A percentile compares a stretch with the other conserved stretches of the same genome.
Evolutionary conservation across 1,140 invertebrate genomes (phyloP).

Genomic region (Gyrodactylus salaris): DNA sequence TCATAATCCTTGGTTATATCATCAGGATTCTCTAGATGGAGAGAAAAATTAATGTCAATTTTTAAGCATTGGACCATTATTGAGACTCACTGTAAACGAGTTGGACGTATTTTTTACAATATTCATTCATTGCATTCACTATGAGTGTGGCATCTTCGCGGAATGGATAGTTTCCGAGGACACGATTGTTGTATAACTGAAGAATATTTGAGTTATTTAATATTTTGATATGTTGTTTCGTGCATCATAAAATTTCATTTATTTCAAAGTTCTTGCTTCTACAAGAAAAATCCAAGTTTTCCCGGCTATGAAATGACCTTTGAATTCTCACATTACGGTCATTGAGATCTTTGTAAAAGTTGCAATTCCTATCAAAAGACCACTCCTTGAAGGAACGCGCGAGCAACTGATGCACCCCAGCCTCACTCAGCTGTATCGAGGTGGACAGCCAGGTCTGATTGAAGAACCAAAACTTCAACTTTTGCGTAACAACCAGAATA

Average conservation of each 20-base stretch:
- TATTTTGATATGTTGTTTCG: no score
- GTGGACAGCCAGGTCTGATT: background rate
- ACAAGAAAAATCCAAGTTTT: background rate
- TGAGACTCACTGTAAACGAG: constrained; percentile 15
- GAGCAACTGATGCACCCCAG: background rate
- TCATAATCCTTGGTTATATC: background rate
- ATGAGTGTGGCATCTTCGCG: constrained; percentile 22
- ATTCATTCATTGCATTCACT: constrained; percentile 19
- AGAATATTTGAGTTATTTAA: constrained; percentile 12
- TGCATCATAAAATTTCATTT: no score
- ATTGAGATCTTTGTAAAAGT: constrained; percentile 6
- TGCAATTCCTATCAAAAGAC: constrained; percentile 1
- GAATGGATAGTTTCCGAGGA: constrained; percentile 23
- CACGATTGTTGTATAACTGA: constrained; percentile 15
- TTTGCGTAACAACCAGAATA: constrained; percentile 21
- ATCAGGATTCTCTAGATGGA: background rate
- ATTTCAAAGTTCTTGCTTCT: no score
- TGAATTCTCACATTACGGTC: background rate
- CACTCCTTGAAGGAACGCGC: constrained; percentile 1
- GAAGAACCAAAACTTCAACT: constrained; percentile 9
- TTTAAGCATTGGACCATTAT: background rate
- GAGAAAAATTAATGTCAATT: background rate
- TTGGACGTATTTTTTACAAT: constrained; percentile 18
- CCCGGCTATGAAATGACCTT: background rate
- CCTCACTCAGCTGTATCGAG: background rate